phyloP scores from a whole-genome alignment of 2,113 vertebrate genomes.

The Sturnira hondurensis region DNA sequence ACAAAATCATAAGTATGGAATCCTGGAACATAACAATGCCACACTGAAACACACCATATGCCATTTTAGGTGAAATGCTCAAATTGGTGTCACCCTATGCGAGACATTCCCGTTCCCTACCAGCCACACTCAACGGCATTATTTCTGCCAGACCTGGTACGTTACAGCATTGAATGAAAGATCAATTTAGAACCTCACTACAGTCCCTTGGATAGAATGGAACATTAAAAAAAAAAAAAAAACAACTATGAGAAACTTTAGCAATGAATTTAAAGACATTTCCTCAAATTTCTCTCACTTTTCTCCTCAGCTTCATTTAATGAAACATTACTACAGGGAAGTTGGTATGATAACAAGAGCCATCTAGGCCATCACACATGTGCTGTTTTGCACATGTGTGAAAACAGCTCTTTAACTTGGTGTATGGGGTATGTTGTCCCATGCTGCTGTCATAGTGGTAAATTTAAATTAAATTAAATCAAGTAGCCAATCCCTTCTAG shows the following conservation, averaged over 20 bases:
- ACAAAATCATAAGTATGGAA: no score
- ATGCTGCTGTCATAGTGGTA: neutral
- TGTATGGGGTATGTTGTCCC: neutral
- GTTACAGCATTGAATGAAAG: neutral
- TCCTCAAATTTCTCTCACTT: neutral
- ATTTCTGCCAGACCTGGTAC: no score
- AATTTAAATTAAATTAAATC: neutral
- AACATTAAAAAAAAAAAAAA: no score
- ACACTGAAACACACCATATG: no score
- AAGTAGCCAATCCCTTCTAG: neutral
- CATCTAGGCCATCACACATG: no score
- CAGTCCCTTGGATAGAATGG: neutral
- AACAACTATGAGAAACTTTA: no score
- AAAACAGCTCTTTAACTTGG: neutral
- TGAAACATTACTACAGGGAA: neutral
- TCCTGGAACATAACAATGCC: no score
- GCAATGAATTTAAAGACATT: neutral
- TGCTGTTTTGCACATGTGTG: neutral
- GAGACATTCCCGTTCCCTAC: no score
- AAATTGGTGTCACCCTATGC: no score
- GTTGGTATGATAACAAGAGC: neutral
- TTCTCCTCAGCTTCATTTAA: neutral
- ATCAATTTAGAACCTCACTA: neutral
- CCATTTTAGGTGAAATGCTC: no score
- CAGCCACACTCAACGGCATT: no score